Base-by-base conservation (phyloP, 2,797 vertebrate species). In the Remorina albescens region DNA sequence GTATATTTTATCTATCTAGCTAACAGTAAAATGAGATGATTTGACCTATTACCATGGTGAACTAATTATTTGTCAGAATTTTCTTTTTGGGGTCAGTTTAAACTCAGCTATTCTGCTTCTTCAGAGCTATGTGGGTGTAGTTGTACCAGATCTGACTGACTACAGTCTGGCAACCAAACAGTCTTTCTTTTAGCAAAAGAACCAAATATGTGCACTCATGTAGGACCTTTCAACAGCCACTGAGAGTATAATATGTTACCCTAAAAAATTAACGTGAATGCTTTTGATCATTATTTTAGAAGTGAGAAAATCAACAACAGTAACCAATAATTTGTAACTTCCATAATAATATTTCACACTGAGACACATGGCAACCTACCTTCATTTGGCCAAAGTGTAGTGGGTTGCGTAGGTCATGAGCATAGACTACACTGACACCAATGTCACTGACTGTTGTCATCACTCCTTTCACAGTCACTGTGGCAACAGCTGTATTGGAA, bases 351-450 rank as follows among this genome's bases (percentile, higher is more conserved):
- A 12, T 41, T 51, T 37, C 9, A 6, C 19, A 66, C n/a, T 16
- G 8, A 47, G 13, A 25, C 18, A 47, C 19, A 25, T n/a, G 25
- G 32, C 23, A 36, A 9, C 64, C 63, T 67, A 98, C 98, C 95
- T 96, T 94, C 96, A 98, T 98, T 81, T 97, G 95, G 7, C 97
- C 97, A 0, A 94, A 96, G 85, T 99, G 98, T 2, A 97, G 87
- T 0, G 85, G 85, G 72, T 98, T 99, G 75, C 96, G 95, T 42
- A 97, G 92, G 26, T 99, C 98, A 1, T 90, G 95, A 0, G 98
- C 98, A 70, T 93, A 95, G 83, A 99, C 92, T 9, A 94, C 69
- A 39, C 96, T 97, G 83, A 97, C 46, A 0, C 98, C 98, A 1
- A 94, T 89, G 70, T 97, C 96, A 30, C 91, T 95, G 67, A 95